Percentiles rank a stretch among this genome's conserved stretches.
phyloP scores from a whole-genome alignment of 2,888 invertebrate genomes.

The Apotomis capreana region DNA sequence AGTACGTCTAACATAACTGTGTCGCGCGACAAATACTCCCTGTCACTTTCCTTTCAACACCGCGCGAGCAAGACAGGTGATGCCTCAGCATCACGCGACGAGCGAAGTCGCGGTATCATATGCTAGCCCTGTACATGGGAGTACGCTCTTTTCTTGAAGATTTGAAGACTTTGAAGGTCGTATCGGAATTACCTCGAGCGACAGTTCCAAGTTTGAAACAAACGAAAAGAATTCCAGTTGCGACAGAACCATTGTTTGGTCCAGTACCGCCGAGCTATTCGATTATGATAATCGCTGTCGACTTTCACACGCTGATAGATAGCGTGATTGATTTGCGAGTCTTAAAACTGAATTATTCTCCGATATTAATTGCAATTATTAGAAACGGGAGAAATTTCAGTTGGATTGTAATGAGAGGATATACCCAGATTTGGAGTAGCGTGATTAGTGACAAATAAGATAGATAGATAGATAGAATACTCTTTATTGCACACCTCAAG shows the following conservation, averaged over 20 bases:
- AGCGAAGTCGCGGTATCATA: too few species aligned
- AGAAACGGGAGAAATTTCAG: neutral
- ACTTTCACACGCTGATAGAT: conserved; percentile 37
- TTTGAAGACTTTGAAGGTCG: too few species aligned
- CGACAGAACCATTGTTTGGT: conserved; percentile 31
- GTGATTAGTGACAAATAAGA: too few species aligned
- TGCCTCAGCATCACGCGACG: too few species aligned
- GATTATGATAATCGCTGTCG: conserved; percentile 36
- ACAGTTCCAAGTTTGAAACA: neutral
- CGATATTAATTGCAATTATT: conserved; percentile 1
- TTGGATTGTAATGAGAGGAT: neutral
- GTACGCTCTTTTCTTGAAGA: too few species aligned
- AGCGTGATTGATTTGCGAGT: conserved; percentile 28
- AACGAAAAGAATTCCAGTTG: conserved; percentile 28
- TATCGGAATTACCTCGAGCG: too few species aligned
- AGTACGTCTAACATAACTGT: too few species aligned
- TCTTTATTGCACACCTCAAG: too few species aligned
- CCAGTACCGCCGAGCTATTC: conserved; percentile 32
- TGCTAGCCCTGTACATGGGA: too few species aligned
- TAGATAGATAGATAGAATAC: too few species aligned
- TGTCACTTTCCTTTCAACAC: too few species aligned
- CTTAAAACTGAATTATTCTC: neutral
- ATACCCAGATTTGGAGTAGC: neutral
- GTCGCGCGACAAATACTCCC: too few species aligned
- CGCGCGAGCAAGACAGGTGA: conserved; percentile 13